phyloP scores from a whole-genome alignment of 2,888 invertebrate species.

The Saturnia pavonia region DNA sequence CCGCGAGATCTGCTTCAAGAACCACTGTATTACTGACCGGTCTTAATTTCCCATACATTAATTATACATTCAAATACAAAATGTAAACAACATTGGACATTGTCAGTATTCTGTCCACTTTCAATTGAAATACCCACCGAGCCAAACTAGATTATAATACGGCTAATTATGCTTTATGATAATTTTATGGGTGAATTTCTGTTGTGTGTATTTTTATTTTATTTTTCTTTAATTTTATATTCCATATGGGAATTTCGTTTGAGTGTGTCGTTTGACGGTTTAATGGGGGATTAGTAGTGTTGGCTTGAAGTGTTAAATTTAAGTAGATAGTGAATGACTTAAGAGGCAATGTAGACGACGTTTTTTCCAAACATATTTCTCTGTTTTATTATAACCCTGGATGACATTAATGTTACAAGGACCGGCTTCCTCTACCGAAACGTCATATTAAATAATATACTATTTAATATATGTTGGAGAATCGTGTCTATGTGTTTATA shows the following conservation, averaged over 20 bases:
- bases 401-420: no score
- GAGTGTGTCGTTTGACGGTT: slow-evolving; percentile 58
- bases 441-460: no score
- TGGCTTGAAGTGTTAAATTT: slow-evolving; percentile 10
- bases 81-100: slow-evolving; percentile 64
- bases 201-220: slow-evolving; percentile 60
- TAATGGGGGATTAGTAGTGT: slow-evolving; percentile 35
- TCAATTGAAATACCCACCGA: slow-evolving; percentile 55
- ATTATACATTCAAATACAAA: slow-evolving; percentile 75
- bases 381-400: no score
- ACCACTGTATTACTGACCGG: slow-evolving; percentile 44
- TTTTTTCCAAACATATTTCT: no score
- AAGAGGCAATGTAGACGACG: neutral
- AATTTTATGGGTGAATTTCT: slow-evolving; percentile 68
- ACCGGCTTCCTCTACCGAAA: no score
- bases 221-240: slow-evolving; percentile 45
- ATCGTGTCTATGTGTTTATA: no score
- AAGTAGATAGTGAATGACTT: slow-evolving; percentile 6
- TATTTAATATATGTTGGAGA: no score
- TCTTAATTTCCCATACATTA: slow-evolving; percentile 76
- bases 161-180: slow-evolving; percentile 75
- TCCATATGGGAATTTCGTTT: slow-evolving; percentile 68
- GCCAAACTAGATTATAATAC: slow-evolving; percentile 72
- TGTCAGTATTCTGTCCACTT: slow-evolving; percentile 12
- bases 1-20: slow-evolving; percentile 20